Percentiles rank a stretch among this genome's conserved stretches.
Conservation (phyloP, 1,140 invertebrate genomes). For the Zaprionus lachaisei region DNA sequence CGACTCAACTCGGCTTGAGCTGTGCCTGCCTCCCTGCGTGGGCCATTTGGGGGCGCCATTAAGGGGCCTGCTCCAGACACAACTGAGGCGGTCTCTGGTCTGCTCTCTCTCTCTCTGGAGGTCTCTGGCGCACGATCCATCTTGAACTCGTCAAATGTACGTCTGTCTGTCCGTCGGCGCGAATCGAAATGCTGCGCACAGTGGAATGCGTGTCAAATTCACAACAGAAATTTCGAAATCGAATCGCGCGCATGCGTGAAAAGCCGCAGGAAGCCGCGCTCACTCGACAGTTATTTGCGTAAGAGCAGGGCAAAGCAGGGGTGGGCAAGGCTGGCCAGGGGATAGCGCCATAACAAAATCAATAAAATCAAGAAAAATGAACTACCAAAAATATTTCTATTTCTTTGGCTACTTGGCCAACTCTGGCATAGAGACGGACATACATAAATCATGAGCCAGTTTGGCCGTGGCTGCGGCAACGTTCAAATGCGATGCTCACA, state of each 20-base stretch:
- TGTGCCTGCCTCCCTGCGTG: conserved; percentile 5
- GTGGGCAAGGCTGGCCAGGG: background rate
- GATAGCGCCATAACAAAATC: conserved; percentile 56
- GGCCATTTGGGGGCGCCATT: conserved; percentile 22
- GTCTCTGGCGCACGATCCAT: conserved; percentile 55
- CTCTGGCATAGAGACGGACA: conserved; percentile 38
- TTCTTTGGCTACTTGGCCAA: conserved; percentile 43
- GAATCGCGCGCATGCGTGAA: conserved; percentile 73
- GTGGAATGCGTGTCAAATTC: conserved; percentile 72
- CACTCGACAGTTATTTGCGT: conserved; percentile 31
- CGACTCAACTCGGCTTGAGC: conserved; percentile 13
- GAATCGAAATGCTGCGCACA: conserved; percentile 71
- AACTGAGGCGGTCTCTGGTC: conserved; percentile 43
- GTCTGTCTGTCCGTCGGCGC: conserved; percentile 55
- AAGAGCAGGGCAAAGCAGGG: conserved; percentile 18
- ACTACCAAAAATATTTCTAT: conserved; percentile 14
- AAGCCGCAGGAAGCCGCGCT: conserved; percentile 66
- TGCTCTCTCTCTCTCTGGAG: background rate
- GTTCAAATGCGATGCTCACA: conserved; percentile 62
- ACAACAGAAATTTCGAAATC: conserved; percentile 40
- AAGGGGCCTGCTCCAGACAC: conserved; percentile 20
- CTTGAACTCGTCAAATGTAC: conserved; percentile 51
- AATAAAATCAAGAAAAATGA: conserved; percentile 49
- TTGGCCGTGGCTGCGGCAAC: conserved; percentile 51
- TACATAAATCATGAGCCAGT: conserved; percentile 77